These are phyloP conservation scores for Incurvaria masculella DNA, from an alignment of 2,888 invertebrate genomes.

Conservation along the genomic window DNA sequence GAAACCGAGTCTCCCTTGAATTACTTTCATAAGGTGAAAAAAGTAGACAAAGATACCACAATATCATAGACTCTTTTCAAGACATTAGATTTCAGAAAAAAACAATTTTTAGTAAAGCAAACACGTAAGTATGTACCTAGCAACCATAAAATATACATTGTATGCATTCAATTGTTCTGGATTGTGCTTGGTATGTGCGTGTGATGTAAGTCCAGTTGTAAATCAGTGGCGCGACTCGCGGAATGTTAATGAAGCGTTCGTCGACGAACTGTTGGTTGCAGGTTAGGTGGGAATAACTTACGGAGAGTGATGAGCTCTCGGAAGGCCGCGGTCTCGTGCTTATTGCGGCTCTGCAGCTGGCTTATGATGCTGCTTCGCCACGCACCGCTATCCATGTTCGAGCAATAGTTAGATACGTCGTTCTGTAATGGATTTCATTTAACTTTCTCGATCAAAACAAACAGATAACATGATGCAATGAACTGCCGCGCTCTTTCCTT, in stretches of 20 bases:
- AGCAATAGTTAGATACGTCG: conserved; percentile 19
- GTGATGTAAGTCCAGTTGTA: neutral
- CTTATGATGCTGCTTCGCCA: conserved; percentile 72
- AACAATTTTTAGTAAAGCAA: neutral
- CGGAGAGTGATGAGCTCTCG: conserved; percentile 78
- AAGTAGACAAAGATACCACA: too few species aligned
- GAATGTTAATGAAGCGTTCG: neutral
- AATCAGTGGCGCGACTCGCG: neutral
- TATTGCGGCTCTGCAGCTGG: conserved; percentile 72
- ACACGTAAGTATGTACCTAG: neutral
- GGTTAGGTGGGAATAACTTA: conserved; percentile 58
- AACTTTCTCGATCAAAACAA: conserved; percentile 33
- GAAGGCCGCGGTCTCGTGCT: conserved; percentile 70
- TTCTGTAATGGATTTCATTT: conserved; percentile 14
- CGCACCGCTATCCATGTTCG: conserved; percentile 43
- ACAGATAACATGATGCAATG: conserved; percentile 32
- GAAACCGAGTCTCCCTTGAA: too few species aligned
- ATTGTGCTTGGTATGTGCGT: neutral
- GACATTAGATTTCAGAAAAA: neutral
- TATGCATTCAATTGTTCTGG: too few species aligned
- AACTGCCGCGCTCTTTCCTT: too few species aligned
- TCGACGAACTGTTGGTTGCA: conserved; percentile 17
- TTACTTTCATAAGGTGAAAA: too few species aligned
- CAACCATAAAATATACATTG: conserved; percentile 2
- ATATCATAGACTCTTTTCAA: too few species aligned